Conservation (phyloP, 2,888 invertebrate species). For the Gymnoscelis rufifasciata region DNA sequence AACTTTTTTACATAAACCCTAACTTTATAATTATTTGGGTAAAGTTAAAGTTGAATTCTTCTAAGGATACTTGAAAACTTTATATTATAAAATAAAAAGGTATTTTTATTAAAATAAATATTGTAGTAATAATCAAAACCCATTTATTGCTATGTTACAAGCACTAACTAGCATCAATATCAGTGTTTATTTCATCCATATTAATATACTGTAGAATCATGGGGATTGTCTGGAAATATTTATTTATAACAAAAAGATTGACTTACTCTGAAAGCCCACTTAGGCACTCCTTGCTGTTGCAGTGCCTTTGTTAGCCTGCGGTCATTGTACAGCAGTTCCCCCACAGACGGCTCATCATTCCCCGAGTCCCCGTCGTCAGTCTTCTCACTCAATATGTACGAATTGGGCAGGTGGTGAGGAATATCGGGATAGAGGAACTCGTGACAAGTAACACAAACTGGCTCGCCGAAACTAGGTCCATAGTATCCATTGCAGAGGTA, state of each 20-base stretch:
- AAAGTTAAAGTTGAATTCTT: no score
- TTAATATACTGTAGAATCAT: background rate
- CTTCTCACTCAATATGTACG: conserved; percentile 74
- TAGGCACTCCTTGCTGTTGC: conserved; percentile 12
- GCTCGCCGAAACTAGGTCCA: conserved; percentile 93
- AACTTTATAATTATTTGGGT: no score
- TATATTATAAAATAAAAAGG: no score
- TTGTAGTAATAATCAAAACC: no score
- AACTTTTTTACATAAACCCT: no score
- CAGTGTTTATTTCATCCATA: background rate
- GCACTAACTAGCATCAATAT: no score
- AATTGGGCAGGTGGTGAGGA: conserved; percentile 72
- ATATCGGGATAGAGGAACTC: conserved; percentile 93
- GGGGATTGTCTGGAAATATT: background rate
- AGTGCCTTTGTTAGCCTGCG: conserved; percentile 6
- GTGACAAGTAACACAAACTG: conserved; percentile 94
- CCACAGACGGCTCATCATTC: conserved; percentile 90
- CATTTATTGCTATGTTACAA: no score
- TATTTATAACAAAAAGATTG: background rate
- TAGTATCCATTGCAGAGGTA: conserved; percentile 95
- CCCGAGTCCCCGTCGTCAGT: conserved; percentile 96
- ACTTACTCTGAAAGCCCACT: conserved; percentile 14
- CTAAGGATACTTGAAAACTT: no score
- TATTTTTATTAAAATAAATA: no score
- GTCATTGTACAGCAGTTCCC: conserved; percentile 67